Base-by-base conservation (phyloP, 2,888 invertebrate species). In the Cyaniris semiargus region DNA sequence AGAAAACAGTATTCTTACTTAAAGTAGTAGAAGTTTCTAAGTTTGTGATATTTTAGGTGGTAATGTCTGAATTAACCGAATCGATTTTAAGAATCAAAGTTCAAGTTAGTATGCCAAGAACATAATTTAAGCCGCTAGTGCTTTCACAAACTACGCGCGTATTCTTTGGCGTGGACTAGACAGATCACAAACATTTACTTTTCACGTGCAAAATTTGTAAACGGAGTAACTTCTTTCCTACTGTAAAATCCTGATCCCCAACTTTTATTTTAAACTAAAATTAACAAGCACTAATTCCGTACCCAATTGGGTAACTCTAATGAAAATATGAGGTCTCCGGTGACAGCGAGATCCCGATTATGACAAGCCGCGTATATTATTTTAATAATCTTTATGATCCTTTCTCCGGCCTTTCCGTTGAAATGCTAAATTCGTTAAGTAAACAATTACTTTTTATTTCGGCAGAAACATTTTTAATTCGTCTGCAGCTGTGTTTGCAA, bases 251-350 rank as follows among this genome's bases (percentile, higher is more conserved):
- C 18, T 53, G 27, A 27, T 4, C 6, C 3, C 27, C 4, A 66
- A 15, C 27, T 15, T 27, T 15, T 1, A 66, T 66, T 31, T 18
- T 10, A 10, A 23, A 23, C 21, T 2, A 5, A 66, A 66, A 66
- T 66, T 66, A 80, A 78, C 77, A 81, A 81, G 82, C 81, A 85
- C 84, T 86, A 88, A 88, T 87, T 87, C 86, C 83, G 84, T 81
- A 76, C 79, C 78, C 80, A 87, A 86, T 85, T 86, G 85, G 83
- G 80, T 81, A 83, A 84, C 85, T 81, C 81, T 79, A 75, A 78
- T 78, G 34, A 80, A 81, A 79, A 79, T 82, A 80, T 78, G 81
- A 83, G 56, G 58, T 23, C 60, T 72, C 31, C 27, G 23, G 6
- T 72, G 44, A 44, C 72, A 72, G 44, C 34, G 1, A 78, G 79